These are phyloP conservation scores for Plagiodera versicolora DNA, from an alignment of 2,888 invertebrate species.

Conservation along the genomic window DNA sequence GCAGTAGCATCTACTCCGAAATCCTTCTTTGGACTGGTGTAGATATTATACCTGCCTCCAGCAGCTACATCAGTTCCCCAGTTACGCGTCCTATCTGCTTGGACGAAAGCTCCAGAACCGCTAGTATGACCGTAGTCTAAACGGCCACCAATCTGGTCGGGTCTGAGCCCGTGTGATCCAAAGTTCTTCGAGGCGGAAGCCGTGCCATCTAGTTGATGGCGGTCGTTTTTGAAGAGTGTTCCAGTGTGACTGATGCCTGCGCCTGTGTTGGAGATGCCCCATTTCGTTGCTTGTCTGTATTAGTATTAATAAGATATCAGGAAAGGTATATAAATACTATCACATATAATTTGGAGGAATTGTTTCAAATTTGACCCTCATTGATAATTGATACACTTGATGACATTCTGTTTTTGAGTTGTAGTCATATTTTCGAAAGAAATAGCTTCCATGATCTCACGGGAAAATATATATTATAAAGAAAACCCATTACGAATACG, in stretches of 20 bases:
- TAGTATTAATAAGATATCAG: background rate
- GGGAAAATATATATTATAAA: too few relatives aligned
- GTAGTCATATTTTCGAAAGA: too few relatives aligned
- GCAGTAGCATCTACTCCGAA: constrained; percentile 37
- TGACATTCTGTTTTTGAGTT: too few relatives aligned
- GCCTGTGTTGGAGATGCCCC: constrained; percentile 20
- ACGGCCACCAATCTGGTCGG: constrained; percentile 38
- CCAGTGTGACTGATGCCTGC: constrained; percentile 34
- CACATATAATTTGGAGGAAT: too few relatives aligned
- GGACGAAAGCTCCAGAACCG: constrained; percentile 35
- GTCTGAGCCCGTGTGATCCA: constrained; percentile 32
- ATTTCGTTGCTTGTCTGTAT: constrained; percentile 22
- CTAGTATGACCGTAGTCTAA: constrained; percentile 39
- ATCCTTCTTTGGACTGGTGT: constrained; percentile 31
- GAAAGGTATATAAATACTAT: too few relatives aligned
- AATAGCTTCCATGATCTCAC: too few relatives aligned
- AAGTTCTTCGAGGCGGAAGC: constrained; percentile 38
- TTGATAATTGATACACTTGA: too few relatives aligned
- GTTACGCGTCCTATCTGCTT: constrained; percentile 33
- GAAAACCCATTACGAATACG: too few relatives aligned
- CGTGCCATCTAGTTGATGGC: constrained; percentile 37
- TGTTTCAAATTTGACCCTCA: too few relatives aligned
- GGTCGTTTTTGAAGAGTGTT: constrained; percentile 34
- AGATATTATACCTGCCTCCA: constrained; percentile 35
- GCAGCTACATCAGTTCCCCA: constrained; percentile 39